Percentiles rank a stretch among this genome's conserved stretches.
phyloP scores from a whole-genome alignment of 2,888 invertebrate species.

The Gnatocerus cornutus region DNA sequence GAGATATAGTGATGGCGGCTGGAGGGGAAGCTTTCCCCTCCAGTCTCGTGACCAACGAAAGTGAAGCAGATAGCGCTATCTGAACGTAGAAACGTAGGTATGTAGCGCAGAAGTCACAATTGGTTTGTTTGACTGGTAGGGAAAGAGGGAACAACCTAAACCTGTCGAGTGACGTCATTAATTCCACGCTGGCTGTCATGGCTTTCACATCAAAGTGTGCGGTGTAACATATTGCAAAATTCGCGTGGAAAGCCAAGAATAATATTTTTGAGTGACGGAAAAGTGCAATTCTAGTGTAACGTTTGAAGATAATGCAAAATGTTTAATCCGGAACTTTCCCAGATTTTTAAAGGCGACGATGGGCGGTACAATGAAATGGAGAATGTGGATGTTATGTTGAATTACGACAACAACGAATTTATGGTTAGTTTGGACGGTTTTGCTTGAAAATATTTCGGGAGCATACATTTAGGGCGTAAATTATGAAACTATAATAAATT shows the following conservation, averaged over 20 bases:
- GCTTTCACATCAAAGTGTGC: slow-evolving; percentile 49
- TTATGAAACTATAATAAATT: slow-evolving; percentile 13
- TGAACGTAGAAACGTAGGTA: slow-evolving; percentile 10
- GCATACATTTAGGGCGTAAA: not conserved
- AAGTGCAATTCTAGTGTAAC: slow-evolving; percentile 31
- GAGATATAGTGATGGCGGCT: slow-evolving; percentile 8
- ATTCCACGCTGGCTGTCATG: slow-evolving; percentile 79
- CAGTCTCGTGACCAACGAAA: slow-evolving; percentile 28
- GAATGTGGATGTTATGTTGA: slow-evolving; percentile 65
- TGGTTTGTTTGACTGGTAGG: slow-evolving; percentile 3
- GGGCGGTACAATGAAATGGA: slow-evolving; percentile 64
- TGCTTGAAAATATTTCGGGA: not conserved
- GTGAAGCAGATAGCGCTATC: slow-evolving; percentile 15
- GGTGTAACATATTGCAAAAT: slow-evolving; percentile 50
- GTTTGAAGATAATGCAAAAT: slow-evolving; percentile 31
- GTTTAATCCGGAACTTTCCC: slow-evolving; percentile 55
- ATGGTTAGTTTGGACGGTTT: slow-evolving; percentile 63
- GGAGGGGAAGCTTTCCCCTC: slow-evolving; percentile 22
- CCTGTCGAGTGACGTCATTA: slow-evolving; percentile 75
- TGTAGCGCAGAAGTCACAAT: slow-evolving; percentile 20
- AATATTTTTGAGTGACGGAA: slow-evolving; percentile 15
- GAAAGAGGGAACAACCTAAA: slow-evolving; percentile 21
- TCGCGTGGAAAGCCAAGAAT: slow-evolving; percentile 23
- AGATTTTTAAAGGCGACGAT: slow-evolving; percentile 60
- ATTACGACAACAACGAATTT: slow-evolving; percentile 65